Conservation (phyloP, 2,113 vertebrate genomes). For the Rhinichthys klamathensis region DNA sequence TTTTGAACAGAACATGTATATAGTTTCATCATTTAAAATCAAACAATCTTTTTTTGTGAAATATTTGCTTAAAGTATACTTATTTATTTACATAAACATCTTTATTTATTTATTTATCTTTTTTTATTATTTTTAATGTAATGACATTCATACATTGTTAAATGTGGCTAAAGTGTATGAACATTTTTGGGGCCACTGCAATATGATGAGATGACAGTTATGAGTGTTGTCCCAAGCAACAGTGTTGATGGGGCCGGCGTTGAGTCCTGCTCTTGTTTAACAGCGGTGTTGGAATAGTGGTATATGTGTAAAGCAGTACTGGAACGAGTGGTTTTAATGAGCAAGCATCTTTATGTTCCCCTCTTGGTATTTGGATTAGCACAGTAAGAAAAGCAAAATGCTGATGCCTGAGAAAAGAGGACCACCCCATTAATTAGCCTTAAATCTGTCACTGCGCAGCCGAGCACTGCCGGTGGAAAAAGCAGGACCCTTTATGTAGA, state of each 20-base stretch:
- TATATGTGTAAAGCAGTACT: slow-evolving; percentile 22
- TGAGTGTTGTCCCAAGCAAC: neutral
- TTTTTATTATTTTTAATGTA: neutral
- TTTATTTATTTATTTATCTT: neutral
- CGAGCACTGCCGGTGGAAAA: slow-evolving; percentile 80
- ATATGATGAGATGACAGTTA: neutral
- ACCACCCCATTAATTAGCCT: slow-evolving; percentile 83
- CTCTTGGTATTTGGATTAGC: slow-evolving; percentile 74
- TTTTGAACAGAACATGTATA: neutral
- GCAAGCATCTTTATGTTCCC: slow-evolving; percentile 73
- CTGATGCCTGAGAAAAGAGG: slow-evolving; percentile 83
- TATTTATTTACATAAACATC: neutral
- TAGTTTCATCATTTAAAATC: neutral
- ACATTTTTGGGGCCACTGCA: neutral
- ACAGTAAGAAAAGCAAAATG: slow-evolving; percentile 75
- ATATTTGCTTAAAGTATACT: no score
- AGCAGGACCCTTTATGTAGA: slow-evolving; percentile 82
- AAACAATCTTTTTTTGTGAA: neutral
- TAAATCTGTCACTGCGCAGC: slow-evolving; percentile 91
- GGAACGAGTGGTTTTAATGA: slow-evolving; percentile 60
- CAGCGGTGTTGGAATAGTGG: slow-evolving; percentile 24
- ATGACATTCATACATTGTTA: neutral
- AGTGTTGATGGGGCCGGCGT: neutral
- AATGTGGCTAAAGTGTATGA: neutral
- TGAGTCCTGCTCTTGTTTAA: slow-evolving; percentile 33